Conservation (phyloP, 1,140 invertebrate genomes). For the Drosophila ohnishii region DNA sequence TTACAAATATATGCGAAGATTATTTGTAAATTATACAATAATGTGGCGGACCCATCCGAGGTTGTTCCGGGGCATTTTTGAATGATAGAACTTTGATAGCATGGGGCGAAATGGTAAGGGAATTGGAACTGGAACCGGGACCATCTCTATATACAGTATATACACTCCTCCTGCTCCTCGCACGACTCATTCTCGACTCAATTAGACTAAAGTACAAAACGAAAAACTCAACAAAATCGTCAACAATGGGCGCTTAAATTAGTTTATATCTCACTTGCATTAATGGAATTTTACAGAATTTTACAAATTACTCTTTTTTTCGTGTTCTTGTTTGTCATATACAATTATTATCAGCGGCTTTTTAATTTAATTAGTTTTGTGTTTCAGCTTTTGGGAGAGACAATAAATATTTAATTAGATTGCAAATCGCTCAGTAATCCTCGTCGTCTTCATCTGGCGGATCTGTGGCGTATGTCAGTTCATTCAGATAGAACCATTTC, state of each 20-base stretch:
- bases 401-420: conserved; percentile 71
- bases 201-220: conserved; percentile 73
- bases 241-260: conserved; percentile 72
- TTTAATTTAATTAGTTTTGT: conserved; percentile 65
- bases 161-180: conserved; percentile 44
- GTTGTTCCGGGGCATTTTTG: conserved; percentile 31
- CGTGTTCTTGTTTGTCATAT: conserved; percentile 8
- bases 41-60: conserved; percentile 46
- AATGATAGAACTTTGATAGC: conserved; percentile 19
- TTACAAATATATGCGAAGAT: conserved; percentile 64
- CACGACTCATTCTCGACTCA: conserved; percentile 32
- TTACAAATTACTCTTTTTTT: conserved; percentile 27
- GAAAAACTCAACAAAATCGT: conserved; percentile 76
- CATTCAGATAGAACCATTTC: conserved; percentile 86
- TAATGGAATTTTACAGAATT: conserved; percentile 37
- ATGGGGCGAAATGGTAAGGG: conserved; percentile 4
- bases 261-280: conserved; percentile 48
- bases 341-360: conserved; percentile 27
- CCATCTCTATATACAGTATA: conserved; percentile 77
- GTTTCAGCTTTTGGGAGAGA: conserved; percentile 48
- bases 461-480: conserved; percentile 86
- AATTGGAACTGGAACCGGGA: conserved; percentile 38
- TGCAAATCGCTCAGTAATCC: conserved; percentile 68
- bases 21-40: conserved; percentile 78
- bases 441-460: conserved; percentile 84